phyloP scores from a whole-genome alignment of 2,888 invertebrate genomes.

The Habrosyne pyritoides region DNA sequence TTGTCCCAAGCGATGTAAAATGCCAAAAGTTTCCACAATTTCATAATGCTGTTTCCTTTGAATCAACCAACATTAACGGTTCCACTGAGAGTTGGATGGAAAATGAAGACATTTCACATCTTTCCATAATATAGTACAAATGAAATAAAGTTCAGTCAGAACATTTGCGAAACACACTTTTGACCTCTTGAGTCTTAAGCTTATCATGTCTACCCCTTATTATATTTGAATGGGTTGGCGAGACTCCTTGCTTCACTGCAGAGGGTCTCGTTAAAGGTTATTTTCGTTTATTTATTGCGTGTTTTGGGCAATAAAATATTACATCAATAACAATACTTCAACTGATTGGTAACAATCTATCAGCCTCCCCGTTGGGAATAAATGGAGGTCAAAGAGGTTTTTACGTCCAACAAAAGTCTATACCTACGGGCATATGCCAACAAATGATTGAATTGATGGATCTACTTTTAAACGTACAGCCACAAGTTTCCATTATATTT shows the following conservation, averaged over 20 bases:
- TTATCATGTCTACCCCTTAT: conserved; percentile 12
- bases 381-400: conserved; percentile 40
- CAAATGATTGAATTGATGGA: conserved; percentile 1
- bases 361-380: conserved; percentile 40
- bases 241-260: conserved; percentile 18
- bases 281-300: conserved; percentile 33
- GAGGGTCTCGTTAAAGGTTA: conserved; percentile 23
- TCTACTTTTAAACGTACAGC: background rate
- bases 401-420: conserved; percentile 19
- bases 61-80: background rate
- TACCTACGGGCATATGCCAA: background rate
- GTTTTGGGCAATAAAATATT: conserved; percentile 39
- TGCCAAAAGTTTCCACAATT: conserved; percentile 3
- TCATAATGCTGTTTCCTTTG: background rate
- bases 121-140: background rate
- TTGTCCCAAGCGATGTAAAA: background rate
- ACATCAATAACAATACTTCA: conserved; percentile 42
- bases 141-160: too few relatives aligned
- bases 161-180: too few relatives aligned
- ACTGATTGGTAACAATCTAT: conserved; percentile 47
- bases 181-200: background rate
- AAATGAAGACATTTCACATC: background rate
- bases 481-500: background rate
- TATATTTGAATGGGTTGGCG: conserved; percentile 12
- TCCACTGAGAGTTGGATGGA: background rate